Evolutionary conservation across 1,140 invertebrate species (phyloP), one percentile per base, ranked within the genome.

Genomic region (Pogonus chalceus): DNA sequence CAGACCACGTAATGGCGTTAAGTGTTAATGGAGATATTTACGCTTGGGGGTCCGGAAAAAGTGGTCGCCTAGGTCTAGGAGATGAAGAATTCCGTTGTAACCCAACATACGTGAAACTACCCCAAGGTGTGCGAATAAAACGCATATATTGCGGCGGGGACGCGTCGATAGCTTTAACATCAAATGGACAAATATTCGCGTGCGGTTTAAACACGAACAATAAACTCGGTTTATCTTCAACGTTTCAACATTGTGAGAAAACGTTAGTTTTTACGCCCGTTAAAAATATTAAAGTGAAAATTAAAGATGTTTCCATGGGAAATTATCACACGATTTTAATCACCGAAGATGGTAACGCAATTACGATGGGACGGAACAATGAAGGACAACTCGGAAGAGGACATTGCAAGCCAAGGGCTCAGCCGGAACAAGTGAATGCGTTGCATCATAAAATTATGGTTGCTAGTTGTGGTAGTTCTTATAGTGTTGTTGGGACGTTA

Each of bases 201-300:
- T 85, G 82, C 69, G 87, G 87, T 20, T 77, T 70, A 46, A 89
- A 89, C 65, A 68, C 73, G 26, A 69, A 79, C 61, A 87, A 86
- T 62, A 85, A 85, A 67, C 71, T 88, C 0, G 85, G 83, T 21
- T 70, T 88, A 12, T 74, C 76, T 56, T 12, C 37, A 12, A 43
- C 18, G 18, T 43, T 43, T 43, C 18, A 9, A 12, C 9, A 43
- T 18, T 72, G 46, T 3, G 23, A 72, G 52, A 63, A 64, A 12
- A 23, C 61, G 2, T 48, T 53, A 35, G 65, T 58, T 52, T 65
- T 70, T 16, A 63, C 63, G 23, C 62, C 64, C 18, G 66, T 71
- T 51, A 65, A 68, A 56, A 54, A 63, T 57, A 23, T 61, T 2
- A 58, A 55, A 47, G 63, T 63, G 48, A 70, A 70, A 56, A 76